Conservation (phyloP, 35 echinoderm and acorn worm species). For the Acanthaster planci region DNA sequence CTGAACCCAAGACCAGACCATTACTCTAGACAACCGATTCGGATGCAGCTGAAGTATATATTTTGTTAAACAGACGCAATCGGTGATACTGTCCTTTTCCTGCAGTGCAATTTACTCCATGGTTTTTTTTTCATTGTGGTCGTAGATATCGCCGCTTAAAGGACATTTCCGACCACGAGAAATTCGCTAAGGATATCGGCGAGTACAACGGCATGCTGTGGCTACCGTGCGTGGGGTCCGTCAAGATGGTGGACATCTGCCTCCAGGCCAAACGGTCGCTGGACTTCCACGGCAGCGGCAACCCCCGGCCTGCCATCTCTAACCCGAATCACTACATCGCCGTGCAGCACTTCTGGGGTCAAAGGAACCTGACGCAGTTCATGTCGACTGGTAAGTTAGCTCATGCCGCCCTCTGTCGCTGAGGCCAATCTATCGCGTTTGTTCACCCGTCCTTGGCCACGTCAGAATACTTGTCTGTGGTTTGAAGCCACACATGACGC, state of each 20-base stretch:
- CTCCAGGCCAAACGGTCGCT: constrained; percentile 9
- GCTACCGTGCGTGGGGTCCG: constrained; percentile 27
- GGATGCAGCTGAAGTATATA: too few species aligned
- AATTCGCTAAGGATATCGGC: not conserved
- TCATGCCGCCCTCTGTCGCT: too few species aligned
- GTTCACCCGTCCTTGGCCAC: too few species aligned
- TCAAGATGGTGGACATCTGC: not conserved
- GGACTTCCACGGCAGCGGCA: not conserved
- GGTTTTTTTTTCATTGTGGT: too few species aligned
- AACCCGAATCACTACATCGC: constrained; percentile 21
- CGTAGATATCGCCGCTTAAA: not conserved
- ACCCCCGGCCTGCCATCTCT: not conserved
- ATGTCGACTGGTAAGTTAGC: constrained; percentile 40
- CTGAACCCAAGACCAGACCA: too few species aligned
- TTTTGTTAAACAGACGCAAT: too few species aligned
- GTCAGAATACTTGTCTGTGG: too few species aligned
- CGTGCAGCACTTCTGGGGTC: constrained; percentile 35
- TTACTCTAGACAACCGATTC: too few species aligned
- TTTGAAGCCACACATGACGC: too few species aligned
- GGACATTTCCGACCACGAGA: not conserved
- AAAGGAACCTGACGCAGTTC: constrained; percentile 22
- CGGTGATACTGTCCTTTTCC: too few species aligned
- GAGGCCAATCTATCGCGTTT: too few species aligned
- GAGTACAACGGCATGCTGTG: constrained; percentile 35
- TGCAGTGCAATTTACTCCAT: too few species aligned